Base-by-base conservation (phyloP, 37 sponge, comb jelly and placozoan genomes). In the Mnemiopsis leidyi region DNA sequence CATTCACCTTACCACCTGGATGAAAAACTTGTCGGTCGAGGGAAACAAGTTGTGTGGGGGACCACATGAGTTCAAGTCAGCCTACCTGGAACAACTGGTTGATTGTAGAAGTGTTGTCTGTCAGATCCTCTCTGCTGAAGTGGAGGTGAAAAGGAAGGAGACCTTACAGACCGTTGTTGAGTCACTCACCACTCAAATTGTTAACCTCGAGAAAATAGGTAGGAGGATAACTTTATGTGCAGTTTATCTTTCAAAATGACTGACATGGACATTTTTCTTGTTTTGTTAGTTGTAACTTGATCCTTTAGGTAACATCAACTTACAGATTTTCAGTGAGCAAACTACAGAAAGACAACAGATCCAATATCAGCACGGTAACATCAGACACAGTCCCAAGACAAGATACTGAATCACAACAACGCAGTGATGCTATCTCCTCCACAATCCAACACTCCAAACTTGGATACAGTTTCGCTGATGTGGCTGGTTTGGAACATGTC, bases 401-500 rank as follows among this genome's bases (percentile, higher is more conserved):
- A 31, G 34, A 31, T 1, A 13, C 79, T 33, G 79, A 77, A 5
- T 31, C 36, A 31, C 18, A 77, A 13, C 34, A 77, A 34, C 34
- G 79, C 24, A 85, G 29, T 85, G 90, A 85, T n/a, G 90, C 90
- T 13, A 85, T 85, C 23, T 40, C 61, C 3, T 38, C 61, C 25
- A 85, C 90, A 28, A 85, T 85, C 48, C 90, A 85, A 3, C 90
- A 85, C 13, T 39, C 29, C 90, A 85, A 85, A 26, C 30, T 24
- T 1, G 1, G 23, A n/a, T 25, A 85, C 48, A 79, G 28, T 0
- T 95, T 97, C 39, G 69, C 29, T 7, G 76, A 93, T 69, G 96
- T 95, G 38, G 97, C 95, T 30, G 97, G 97, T 23, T 76, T 97
- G 32, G 69, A 69, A n/a, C 92, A 94, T 0, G 97, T 95, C 23